Base-by-base conservation (phyloP, 2,113 vertebrate genomes). In the Columba livia region DNA sequence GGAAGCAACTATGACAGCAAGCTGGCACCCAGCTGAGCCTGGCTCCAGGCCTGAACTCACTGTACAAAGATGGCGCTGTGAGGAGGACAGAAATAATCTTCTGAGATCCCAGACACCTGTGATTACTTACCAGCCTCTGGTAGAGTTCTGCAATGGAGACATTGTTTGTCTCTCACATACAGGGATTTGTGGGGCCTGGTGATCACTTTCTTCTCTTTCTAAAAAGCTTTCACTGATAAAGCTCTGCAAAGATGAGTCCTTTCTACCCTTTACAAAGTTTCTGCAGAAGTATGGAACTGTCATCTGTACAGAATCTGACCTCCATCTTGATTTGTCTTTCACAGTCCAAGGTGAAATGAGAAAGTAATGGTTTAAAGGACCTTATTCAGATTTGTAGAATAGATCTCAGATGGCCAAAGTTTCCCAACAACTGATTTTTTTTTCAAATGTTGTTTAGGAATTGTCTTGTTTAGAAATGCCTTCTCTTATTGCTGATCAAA, bases 1-100 rank as follows among this genome's bases (percentile, higher is more conserved):
- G 97, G 97, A 90, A 93, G 61, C 10, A 82, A 65, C 50, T 15
- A 60, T 64, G 80, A 89, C 53, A 92, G 94, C 96, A 96, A 88
- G 57, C 40, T 38, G 40, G n/a, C 3, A 3, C 61, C 84, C 3
- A 3, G 60, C 38, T 2, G 5, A 86, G 65, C 2, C 44, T 2
- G 21, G 29, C 50, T 75, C 32, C 13, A 47, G 62, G n/a, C 38
- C 18, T 21, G 21, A n/a, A 15, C 23, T 4, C n/a, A 15, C 32
- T 21, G 31, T 17, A 38, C 36, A 50, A 93, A 65, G n/a, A 48
- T 36, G 57, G 58, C 3, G 4, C 34, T 24, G 4, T 7, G 38
- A 56, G 32, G 7, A 88, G 48, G 29, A 29, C 24, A 90, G 67
- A 36, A 86, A 66, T 29, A 31, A 8, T 10, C 24, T 71, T 48